These are phyloP conservation scores for Scylla paramamosain DNA, from an alignment of 1,140 invertebrate species.

Conservation along the genomic window DNA sequence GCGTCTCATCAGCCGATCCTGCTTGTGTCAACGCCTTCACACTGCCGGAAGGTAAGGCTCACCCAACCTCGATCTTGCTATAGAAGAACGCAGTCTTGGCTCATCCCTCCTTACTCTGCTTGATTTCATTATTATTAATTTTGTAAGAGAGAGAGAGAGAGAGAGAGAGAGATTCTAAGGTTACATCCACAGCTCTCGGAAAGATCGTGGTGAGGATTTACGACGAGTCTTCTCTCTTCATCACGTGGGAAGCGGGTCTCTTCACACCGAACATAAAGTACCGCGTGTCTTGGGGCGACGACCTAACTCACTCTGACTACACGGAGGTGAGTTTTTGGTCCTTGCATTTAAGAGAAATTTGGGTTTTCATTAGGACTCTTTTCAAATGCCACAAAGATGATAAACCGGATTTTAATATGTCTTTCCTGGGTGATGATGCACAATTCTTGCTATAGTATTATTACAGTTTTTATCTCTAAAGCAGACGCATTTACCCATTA, in stretches of 20 bases:
- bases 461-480: too few species aligned
- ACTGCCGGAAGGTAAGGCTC: not conserved
- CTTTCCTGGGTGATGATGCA: too few species aligned
- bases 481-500: too few species aligned
- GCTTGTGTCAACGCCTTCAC: not conserved
- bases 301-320: not conserved
- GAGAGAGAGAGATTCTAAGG: not conserved
- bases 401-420: too few species aligned
- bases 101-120: too few species aligned
- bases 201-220: not conserved
- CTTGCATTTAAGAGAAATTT: too few species aligned
- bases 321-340: not conserved
- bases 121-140: too few species aligned
- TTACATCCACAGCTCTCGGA: not conserved
- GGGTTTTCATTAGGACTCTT: too few species aligned
- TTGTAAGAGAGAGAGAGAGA: constrained; percentile 34
- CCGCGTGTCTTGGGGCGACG: not conserved
- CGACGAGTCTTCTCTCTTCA: not conserved
- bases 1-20: not conserved
- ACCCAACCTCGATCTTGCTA: too few species aligned
- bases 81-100: too few species aligned
- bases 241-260: not conserved
- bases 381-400: too few species aligned
- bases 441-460: too few species aligned
- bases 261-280: not conserved